A percentile compares a stretch with the other conserved stretches of the same genome.
Evolutionary conservation across 2,888 invertebrate species (phyloP).

Genomic region (Syrista parreyssii): DNA sequence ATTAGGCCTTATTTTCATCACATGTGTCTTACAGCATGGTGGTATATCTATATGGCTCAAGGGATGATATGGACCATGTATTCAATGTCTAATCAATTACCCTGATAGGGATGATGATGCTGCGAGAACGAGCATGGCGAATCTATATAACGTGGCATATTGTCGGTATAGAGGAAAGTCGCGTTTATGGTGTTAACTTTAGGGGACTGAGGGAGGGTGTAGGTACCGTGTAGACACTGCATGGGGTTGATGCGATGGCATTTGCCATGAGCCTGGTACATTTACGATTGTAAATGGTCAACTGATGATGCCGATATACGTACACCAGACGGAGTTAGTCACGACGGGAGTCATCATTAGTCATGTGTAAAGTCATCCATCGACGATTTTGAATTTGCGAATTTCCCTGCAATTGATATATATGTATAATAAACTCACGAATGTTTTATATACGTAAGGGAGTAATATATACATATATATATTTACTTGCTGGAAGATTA

Average conservation of each 20-base stretch:
- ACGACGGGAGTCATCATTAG: conserved; percentile 1
- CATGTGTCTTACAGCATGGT: conserved; percentile 40
- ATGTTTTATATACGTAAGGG: too few relatives aligned
- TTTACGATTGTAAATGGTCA: conserved; percentile 44
- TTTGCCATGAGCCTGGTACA: conserved; percentile 10
- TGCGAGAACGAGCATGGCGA: conserved; percentile 38
- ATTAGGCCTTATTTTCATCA: conserved; percentile 43
- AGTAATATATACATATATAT: too few relatives aligned
- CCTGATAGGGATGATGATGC: conserved; percentile 33
- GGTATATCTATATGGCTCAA: not conserved
- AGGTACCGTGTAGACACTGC: not conserved
- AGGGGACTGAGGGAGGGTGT: not conserved
- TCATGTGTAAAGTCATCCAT: not conserved
- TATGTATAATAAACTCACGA: too few relatives aligned
- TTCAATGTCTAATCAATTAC: not conserved
- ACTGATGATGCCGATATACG: conserved; percentile 43
- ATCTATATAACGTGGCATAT: conserved; percentile 41
- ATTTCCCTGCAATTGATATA: not conserved
- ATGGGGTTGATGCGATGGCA: not conserved
- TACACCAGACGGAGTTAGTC: conserved; percentile 43
- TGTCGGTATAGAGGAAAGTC: conserved; percentile 21
- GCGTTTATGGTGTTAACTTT: conserved; percentile 2
- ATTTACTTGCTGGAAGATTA: too few relatives aligned
- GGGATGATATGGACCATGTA: not conserved
- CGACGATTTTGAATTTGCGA: not conserved